Evolutionary conservation across 2,888 invertebrate species (phyloP), one percentile per base, ranked within the genome.

Genomic region (Mantis religiosa): DNA sequence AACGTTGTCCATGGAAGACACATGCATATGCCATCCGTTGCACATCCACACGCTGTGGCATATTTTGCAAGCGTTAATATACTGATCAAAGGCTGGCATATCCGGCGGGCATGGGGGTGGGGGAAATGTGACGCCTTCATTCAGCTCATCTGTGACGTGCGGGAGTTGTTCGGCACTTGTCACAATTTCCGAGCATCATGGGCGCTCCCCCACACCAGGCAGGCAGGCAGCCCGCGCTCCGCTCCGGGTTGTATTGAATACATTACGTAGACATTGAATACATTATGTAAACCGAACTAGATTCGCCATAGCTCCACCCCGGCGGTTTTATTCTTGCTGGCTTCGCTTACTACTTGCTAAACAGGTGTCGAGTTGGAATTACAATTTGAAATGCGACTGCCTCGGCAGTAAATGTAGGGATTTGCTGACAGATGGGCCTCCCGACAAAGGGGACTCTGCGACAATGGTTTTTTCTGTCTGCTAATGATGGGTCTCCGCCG

Each of bases 41-140:
- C 54, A 71, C 20, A 71, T 71, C 20, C 54, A 71, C 54, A 20
- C 54, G 15, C 54, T 71, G 54, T 25, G 54, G 54, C 54, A 71
- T 71, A 71, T 71, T 71, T 71, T 71, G 54, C 54, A 71, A 71
- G 54, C 54, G 54, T 71, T 71, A 71, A 71, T 71, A 71, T 71
- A 71, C 54, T 71, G 54, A 71, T 71, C 54, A 71, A 71, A 71
- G 54, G 54, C 54, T 71, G 54, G 54, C 54, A 71, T 71, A 71
- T 71, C 54, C 54, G 54, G 15, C 54, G 54, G 54, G 54, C 54
- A 15, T 30, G 20, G 84, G 84, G 82, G 81, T n/a, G 28, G 20
- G 87, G 81, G 82, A n/a, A 87, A 82, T 87, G 87, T 87, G 87
- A 87, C 87, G 87, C 87, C 87, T 87, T 87, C 87, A 87, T 87